Conservation (phyloP, 2,113 vertebrate species). For the Reinhardtius hippoglossoides region DNA sequence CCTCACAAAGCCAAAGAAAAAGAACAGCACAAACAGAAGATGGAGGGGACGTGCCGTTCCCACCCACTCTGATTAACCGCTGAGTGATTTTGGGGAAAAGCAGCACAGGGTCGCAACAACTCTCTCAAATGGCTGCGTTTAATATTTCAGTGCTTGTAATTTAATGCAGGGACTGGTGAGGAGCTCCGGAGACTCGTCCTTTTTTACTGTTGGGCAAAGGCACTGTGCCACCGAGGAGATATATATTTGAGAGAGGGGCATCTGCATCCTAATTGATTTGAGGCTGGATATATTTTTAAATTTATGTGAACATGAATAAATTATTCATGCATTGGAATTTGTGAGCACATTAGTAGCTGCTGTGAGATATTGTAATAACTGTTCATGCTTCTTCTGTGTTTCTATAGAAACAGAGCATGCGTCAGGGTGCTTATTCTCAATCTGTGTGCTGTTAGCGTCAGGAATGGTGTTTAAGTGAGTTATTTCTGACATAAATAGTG, state of each 20-base stretch:
- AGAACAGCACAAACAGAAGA: too few species aligned
- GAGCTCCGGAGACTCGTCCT: slow-evolving; percentile 20
- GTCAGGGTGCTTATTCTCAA: background rate
- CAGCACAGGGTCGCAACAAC: background rate
- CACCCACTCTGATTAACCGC: background rate
- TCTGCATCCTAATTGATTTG: slow-evolving; percentile 52
- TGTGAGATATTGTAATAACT: background rate
- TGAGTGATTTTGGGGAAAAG: slow-evolving; percentile 6
- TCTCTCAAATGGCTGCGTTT: slow-evolving; percentile 41
- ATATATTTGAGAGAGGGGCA: slow-evolving; percentile 15
- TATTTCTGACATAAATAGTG: slow-evolving; percentile 3
- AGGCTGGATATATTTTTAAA: slow-evolving; percentile 46
- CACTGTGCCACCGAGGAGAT: background rate
- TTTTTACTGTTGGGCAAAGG: slow-evolving; percentile 20
- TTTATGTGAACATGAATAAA: slow-evolving; percentile 42
- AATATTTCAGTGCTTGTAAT: slow-evolving; percentile 41
- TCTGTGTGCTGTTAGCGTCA: slow-evolving; percentile 14
- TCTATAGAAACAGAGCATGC: background rate
- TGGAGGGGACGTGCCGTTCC: background rate
- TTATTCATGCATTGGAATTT: slow-evolving; percentile 25
- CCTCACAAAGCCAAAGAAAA: too few species aligned
- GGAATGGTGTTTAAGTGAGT: background rate
- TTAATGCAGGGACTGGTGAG: slow-evolving; percentile 1
- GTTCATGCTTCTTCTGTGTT: slow-evolving; percentile 32
- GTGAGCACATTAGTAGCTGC: background rate